Evolutionary conservation across 2,888 invertebrate species (phyloP).

Genomic region (Drosophila tripunctata): DNA sequence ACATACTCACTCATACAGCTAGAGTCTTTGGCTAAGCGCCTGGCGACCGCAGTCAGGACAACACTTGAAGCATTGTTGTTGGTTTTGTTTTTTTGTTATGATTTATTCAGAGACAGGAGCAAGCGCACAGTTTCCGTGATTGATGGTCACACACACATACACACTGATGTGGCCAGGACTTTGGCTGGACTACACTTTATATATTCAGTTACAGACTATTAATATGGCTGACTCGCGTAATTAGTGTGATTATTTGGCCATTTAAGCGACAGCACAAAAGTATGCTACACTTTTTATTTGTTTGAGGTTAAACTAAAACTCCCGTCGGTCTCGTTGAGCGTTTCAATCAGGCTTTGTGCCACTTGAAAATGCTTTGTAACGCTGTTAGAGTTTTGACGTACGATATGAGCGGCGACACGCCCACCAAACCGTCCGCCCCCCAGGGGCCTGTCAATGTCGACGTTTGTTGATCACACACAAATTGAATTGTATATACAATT

Average conservation of each 20-base stretch:
- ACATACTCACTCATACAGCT: constrained; percentile 13
- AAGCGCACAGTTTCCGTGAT: constrained; percentile 60
- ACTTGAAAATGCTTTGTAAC: constrained; percentile 63
- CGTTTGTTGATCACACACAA: constrained; percentile 72
- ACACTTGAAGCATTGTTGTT: constrained; percentile 36
- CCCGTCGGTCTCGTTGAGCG: constrained; percentile 17
- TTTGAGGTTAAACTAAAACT: too few species aligned
- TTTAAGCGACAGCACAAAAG: constrained; percentile 36
- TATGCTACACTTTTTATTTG: constrained; percentile 4
- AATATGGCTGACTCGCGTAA: constrained; percentile 58
- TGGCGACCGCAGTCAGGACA: constrained; percentile 60
- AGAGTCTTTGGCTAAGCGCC: constrained; percentile 39
- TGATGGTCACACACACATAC: constrained; percentile 62
- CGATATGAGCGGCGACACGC: constrained; percentile 7
- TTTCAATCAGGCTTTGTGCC: constrained; percentile 23
- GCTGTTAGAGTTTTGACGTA: constrained; percentile 31
- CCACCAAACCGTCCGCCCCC: constrained; percentile 1
- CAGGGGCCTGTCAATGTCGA: constrained; percentile 58
- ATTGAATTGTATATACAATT: constrained; percentile 77
- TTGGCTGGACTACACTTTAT: constrained; percentile 10
- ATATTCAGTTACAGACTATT: constrained; percentile 34
- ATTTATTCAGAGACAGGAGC: constrained; percentile 66
- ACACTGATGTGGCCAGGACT: constrained; percentile 28
- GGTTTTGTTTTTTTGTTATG: constrained; percentile 53
- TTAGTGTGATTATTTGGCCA: constrained; percentile 68